Conservation (phyloP, 2,797 vertebrate genomes). For the Anisognathus igniventris region DNA sequence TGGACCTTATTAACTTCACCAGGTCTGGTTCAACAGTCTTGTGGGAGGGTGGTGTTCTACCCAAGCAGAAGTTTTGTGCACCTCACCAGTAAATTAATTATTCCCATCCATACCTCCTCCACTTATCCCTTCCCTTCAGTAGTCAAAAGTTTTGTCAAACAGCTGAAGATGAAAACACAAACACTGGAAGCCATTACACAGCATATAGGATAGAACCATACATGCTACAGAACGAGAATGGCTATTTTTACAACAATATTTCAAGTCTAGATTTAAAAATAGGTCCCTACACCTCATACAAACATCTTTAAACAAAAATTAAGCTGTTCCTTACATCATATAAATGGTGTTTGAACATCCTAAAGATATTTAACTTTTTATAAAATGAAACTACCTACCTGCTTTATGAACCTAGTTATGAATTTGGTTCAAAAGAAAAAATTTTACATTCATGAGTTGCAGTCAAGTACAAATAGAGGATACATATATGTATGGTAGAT, state of each 20-base stretch:
- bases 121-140: not conserved
- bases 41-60: not conserved
- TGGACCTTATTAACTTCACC: not conserved
- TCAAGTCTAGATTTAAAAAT: not conserved
- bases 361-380: not conserved
- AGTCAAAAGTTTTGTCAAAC: not conserved
- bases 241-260: not conserved
- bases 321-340: not conserved
- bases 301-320: not conserved
- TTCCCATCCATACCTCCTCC: not conserved
- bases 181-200: not conserved
- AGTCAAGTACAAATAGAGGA: not conserved
- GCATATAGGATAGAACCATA: not conserved
- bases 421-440: not conserved
- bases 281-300: not conserved
- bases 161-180: not conserved
- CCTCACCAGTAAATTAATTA: not conserved
- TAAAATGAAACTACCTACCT: not conserved
- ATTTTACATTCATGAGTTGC: not conserved
- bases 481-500: not conserved
- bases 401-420: not conserved
- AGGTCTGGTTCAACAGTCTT: not conserved
- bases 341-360: not conserved
- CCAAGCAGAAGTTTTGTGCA: not conserved
- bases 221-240: not conserved